These are phyloP conservation scores for Bombus balteatus DNA, from an alignment of 1,140 invertebrate genomes.

Conservation along the genomic window DNA sequence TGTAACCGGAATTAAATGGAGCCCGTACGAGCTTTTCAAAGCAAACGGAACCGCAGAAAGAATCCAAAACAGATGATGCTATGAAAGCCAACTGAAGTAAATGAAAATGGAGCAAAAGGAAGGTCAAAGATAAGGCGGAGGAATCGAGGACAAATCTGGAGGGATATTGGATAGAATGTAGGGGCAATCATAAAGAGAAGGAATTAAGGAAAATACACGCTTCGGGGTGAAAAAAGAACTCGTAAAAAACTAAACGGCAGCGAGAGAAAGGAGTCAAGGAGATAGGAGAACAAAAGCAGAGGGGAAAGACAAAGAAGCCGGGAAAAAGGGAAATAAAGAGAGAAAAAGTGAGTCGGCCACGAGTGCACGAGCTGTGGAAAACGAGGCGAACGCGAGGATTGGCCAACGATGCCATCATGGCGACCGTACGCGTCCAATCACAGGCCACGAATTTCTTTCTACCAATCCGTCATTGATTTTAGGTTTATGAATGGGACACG, in stretches of 20 bases:
- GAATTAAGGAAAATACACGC: background rate
- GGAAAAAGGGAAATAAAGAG: background rate
- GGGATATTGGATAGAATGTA: background rate
- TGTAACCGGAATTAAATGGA: background rate
- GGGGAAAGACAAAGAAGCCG: background rate
- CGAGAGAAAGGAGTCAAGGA: background rate
- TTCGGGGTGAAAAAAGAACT: background rate
- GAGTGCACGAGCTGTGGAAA: constrained; percentile 40
- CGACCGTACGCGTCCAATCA: constrained; percentile 53
- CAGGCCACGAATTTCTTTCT: constrained; percentile 53
- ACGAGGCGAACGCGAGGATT: constrained; percentile 40
- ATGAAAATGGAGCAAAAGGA: background rate
- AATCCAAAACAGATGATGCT: background rate
- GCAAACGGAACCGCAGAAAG: too few species aligned
- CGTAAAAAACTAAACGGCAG: background rate
- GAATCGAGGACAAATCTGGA: background rate
- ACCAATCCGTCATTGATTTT: constrained; percentile 69
- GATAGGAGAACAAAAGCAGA: background rate
- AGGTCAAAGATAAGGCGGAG: background rate
- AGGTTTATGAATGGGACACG: constrained; percentile 64
- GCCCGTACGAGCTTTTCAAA: background rate
- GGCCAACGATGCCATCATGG: constrained; percentile 55
- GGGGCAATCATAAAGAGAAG: background rate
- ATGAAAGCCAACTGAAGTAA: background rate
- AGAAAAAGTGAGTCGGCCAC: constrained; percentile 23